phyloP scores from a whole-genome alignment of 2,113 vertebrate genomes.

The Amblyornis subalaris region DNA sequence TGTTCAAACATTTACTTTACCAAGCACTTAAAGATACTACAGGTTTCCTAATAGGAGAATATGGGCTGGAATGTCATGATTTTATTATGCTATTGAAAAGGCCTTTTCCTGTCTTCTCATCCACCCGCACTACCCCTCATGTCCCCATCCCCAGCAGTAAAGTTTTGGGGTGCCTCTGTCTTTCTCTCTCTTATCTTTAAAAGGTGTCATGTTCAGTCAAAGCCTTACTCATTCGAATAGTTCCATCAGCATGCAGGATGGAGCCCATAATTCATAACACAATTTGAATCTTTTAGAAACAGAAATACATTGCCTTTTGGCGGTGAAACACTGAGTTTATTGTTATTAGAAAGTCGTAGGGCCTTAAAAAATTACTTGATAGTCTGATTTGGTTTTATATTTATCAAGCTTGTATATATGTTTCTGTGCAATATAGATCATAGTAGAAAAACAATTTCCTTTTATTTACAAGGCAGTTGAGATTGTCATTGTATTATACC shows the following conservation, averaged over 20 bases:
- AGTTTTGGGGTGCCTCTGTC: background rate
- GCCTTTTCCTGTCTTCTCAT: background rate
- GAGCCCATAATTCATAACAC: background rate
- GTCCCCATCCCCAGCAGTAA: background rate
- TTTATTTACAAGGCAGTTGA: slow-evolving; percentile 71
- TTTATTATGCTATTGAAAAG: background rate
- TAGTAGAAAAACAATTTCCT: slow-evolving; percentile 63
- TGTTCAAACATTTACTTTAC: background rate
- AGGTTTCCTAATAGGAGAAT: background rate
- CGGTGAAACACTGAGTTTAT: background rate
- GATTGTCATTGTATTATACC: slow-evolving; percentile 62
- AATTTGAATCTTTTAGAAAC: background rate
- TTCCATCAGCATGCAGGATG: background rate
- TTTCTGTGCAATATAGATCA: slow-evolving; percentile 45
- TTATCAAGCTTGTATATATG: slow-evolving; percentile 10
- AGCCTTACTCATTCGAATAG: background rate
- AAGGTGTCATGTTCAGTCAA: background rate
- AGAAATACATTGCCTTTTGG: background rate
- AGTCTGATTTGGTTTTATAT: slow-evolving; percentile 43
- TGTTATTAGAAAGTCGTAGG: slow-evolving; percentile 20
- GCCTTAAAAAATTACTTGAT: background rate
- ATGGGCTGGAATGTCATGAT: background rate
- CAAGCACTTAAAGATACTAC: background rate
- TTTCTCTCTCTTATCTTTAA: background rate
- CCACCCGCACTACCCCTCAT: background rate